Conservation (phyloP, 2,113 vertebrate genomes). For the Crotalus tigris region DNA sequence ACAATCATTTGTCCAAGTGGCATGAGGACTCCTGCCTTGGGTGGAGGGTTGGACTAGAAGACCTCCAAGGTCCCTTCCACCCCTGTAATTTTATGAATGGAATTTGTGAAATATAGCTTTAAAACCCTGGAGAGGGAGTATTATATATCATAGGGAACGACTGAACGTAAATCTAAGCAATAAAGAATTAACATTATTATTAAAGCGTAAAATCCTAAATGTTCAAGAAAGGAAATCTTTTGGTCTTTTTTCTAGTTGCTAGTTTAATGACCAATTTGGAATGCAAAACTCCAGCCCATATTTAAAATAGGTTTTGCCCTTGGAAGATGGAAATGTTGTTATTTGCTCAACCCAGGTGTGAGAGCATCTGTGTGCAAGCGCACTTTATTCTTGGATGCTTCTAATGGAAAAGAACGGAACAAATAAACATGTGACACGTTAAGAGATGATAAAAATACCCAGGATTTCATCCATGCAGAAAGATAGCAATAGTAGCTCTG, state of each 20-base stretch:
- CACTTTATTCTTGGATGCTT: not conserved
- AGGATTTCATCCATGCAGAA: not conserved
- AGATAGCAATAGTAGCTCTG: not conserved
- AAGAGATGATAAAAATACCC: not conserved
- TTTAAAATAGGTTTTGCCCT: not conserved
- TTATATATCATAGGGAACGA: not conserved
- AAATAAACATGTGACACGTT: not conserved
- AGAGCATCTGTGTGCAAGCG: not conserved
- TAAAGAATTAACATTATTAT: not conserved
- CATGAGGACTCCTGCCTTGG: not conserved
- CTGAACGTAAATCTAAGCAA: not conserved
- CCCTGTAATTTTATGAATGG: not conserved
- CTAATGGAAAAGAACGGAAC: not conserved
- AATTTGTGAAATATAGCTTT: not conserved
- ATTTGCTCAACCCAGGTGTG: not conserved
- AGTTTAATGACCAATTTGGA: not conserved
- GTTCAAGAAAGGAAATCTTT: not conserved
- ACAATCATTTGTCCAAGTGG: not conserved
- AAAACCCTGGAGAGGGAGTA: not conserved
- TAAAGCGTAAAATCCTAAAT: not conserved
- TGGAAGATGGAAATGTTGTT: not conserved
- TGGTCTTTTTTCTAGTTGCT: not conserved
- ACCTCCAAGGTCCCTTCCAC: not conserved
- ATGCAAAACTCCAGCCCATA: not conserved
- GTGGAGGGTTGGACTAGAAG: not conserved